phyloP scores from a whole-genome alignment of 2,888 invertebrate species.

The Strigamia crassipes region DNA sequence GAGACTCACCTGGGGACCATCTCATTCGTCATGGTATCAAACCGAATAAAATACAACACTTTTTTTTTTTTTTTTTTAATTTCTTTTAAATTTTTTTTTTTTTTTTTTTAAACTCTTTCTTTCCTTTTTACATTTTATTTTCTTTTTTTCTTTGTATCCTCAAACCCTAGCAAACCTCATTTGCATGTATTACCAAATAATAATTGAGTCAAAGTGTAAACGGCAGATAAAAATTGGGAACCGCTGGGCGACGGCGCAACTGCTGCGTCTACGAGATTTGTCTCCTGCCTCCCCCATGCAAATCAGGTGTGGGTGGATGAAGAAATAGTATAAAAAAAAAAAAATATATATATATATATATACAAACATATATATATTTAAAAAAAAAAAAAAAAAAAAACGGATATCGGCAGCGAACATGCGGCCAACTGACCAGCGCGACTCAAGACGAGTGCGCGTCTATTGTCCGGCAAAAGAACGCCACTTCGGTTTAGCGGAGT shows the following conservation, averaged over 20 bases:
- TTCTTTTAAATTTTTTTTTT: neutral
- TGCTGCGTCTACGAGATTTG: conserved; percentile 19
- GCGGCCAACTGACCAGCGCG: conserved; percentile 24
- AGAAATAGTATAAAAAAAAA: too few relatives aligned
- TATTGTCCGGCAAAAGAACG: neutral
- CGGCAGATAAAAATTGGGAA: neutral
- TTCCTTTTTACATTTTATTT: neutral
- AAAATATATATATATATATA: too few relatives aligned
- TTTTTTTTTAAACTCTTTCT: too few relatives aligned
- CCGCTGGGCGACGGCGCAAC: neutral
- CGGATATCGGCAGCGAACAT: conserved; percentile 18
- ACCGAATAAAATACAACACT: neutral
- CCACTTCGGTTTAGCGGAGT: conserved; percentile 18
- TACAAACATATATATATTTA: neutral
- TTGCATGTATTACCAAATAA: conserved; percentile 37
- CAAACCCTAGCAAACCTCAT: neutral
- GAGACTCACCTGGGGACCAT: conserved; percentile 24
- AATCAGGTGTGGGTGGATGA: conserved; percentile 4
- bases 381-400: neutral
- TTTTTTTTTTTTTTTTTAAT: neutral
- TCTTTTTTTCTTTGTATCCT: neutral
- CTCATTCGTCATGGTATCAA: conserved; percentile 13
- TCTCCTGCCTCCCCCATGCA: neutral
- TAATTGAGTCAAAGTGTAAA: conserved; percentile 34
- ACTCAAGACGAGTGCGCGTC: conserved; percentile 6